Evolutionary conservation across 2,888 invertebrate genomes (phyloP), one percentile per base, ranked within the genome.

Genomic region (Cryptophagus acutangulus): DNA sequence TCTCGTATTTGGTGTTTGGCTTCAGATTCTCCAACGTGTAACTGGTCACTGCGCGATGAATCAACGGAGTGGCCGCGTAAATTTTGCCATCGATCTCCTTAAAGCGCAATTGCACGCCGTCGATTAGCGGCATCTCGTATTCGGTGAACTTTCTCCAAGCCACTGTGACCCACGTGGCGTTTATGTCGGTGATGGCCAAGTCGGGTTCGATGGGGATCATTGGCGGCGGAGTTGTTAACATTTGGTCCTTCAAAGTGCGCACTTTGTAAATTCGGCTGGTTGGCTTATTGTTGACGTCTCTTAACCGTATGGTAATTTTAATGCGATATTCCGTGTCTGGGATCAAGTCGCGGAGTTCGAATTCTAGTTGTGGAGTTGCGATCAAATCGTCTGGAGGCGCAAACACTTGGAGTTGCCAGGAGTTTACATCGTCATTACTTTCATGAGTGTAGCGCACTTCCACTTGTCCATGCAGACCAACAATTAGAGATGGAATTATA

Each of bases 321-420:
- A 93, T 79, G 66, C 82, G 84, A 66, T 93, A 92, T 20, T 81
- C 77, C 0, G 89, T 89, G 43, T 85, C 82, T 0, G 91, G 82
- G 54, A 81, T 78, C 35, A 93, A 70, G 1, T 81, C 82, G 6
- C 82, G 77, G 36, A 92, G 69, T 47, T 89, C 82, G 71, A 92
- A 89, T 66, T 91, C 90, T 45, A 92, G 71, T 44, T 90, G 87
- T 3, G 86, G 82, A 3, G 89, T 89, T 1, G 87, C 87, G 42
- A 93, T 84, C 3, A 91, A 70, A 63, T 90, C 89, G 52, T 87
- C 83, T 0, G 88, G 87, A 8, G 90, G 89, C 0, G 90, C 88
- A 58, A 91, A 88, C 12, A 87, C 83, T 74, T 91, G 88, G 0
- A 84, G 78, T 52, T 83, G 79, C 92, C 92, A 92, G 3, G 76